A percentile compares a stretch with the other conserved stretches of the same genome.
Conservation (phyloP, 1,140 invertebrate species). For the Scaptomyza graminum region DNA sequence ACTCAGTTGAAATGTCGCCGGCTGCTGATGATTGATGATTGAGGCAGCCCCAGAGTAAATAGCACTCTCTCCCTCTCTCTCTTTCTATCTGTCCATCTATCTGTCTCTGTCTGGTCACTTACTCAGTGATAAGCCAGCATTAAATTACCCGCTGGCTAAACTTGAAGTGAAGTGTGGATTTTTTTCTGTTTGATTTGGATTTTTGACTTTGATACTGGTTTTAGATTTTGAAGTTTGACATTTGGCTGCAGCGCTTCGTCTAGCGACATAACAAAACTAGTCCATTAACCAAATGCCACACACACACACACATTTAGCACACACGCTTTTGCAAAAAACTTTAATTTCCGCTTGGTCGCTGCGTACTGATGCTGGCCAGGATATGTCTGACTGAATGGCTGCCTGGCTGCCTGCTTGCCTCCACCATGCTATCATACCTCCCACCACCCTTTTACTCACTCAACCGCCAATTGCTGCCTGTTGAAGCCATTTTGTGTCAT, state of each 20-base stretch:
- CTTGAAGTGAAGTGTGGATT: neutral
- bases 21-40: constrained; percentile 44
- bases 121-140: too few relatives aligned
- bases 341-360: constrained; percentile 64
- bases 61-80: neutral
- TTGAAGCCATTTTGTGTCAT: constrained; percentile 72
- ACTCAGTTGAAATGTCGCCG: constrained; percentile 42
- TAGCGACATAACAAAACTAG: constrained; percentile 53
- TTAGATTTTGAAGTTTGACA: constrained; percentile 19
- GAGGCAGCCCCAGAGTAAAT: neutral
- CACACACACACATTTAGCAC: constrained; percentile 3
- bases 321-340: constrained; percentile 61
- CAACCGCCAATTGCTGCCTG: constrained; percentile 15
- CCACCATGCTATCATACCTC: neutral
- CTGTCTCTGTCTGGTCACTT: neutral
- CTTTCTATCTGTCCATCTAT: neutral
- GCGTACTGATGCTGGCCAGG: constrained; percentile 4
- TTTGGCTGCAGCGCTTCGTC: constrained; percentile 8
- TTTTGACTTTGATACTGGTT: constrained; percentile 17
- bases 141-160: neutral
- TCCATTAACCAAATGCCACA: constrained; percentile 69
- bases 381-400: constrained; percentile 1
- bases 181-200: constrained; percentile 35
- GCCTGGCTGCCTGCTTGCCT: neutral
- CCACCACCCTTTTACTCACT: neutral